Percentiles rank a stretch among this genome's conserved stretches.
These are phyloP conservation scores for Strix aluco DNA, from an alignment of 2,113 vertebrate species.

Conservation along the genomic window DNA sequence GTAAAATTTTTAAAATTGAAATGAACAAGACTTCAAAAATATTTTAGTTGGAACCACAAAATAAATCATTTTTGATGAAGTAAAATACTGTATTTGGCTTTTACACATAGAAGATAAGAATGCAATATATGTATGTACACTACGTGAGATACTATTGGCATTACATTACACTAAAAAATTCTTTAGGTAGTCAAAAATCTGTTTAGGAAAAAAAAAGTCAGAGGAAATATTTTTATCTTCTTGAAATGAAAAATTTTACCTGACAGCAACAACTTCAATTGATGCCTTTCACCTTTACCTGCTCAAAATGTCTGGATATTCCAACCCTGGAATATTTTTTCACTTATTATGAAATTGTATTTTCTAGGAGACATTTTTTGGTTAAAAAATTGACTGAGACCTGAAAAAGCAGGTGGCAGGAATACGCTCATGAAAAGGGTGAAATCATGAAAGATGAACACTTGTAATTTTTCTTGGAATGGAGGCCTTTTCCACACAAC, in stretches of 20 bases:
- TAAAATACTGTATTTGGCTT: neutral
- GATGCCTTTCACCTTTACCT: neutral
- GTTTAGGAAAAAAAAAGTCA: neutral
- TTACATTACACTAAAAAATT: neutral
- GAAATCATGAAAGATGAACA: neutral
- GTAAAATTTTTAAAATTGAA: neutral
- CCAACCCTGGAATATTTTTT: neutral
- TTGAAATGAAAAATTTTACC: neutral
- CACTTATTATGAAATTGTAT: neutral
- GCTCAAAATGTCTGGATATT: neutral
- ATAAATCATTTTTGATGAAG: neutral
- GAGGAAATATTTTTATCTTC: neutral
- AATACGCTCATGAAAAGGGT: neutral
- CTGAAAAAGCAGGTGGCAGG: neutral
- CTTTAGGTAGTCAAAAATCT: neutral
- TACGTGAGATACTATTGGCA: rapidly evolving
- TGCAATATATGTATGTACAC: rapidly evolving
- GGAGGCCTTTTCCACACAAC: neutral
- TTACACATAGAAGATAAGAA: neutral
- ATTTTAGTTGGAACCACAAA: neutral
- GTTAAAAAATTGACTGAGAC: neutral
- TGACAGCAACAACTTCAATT: rapidly evolving
- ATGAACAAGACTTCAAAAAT: neutral
- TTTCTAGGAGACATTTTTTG: neutral
- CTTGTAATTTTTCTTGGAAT: neutral